A percentile compares a stretch with the other conserved stretches of the same genome.
Evolutionary conservation across 53 echinoderm and acorn worm genomes (phyloP).

Genomic region (Paelopatides confundens): DNA sequence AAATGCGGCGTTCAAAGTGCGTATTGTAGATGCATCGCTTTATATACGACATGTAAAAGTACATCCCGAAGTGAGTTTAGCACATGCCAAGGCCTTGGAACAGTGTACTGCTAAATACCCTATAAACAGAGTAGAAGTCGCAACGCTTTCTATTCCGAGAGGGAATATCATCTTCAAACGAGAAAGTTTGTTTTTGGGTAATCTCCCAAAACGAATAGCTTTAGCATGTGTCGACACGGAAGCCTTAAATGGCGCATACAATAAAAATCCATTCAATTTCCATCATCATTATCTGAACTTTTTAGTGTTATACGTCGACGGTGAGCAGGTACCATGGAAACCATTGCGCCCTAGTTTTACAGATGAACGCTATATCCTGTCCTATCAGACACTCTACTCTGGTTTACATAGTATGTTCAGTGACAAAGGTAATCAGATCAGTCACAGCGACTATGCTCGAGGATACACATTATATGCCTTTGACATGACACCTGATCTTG

Average conservation of each 20-base stretch:
- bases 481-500: no score
- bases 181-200: slow-evolving; percentile 65
- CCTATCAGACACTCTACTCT: slow-evolving; percentile 40
- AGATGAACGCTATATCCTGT: slow-evolving; percentile 33
- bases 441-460: slow-evolving; percentile 1
- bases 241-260: slow-evolving; percentile 60
- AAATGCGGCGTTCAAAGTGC: slow-evolving; percentile 43
- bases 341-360: no score
- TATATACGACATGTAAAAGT: slow-evolving; percentile 64
- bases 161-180: slow-evolving; percentile 68
- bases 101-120: slow-evolving; percentile 77
- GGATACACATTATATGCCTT: slow-evolving; percentile 32
- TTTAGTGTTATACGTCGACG: no score
- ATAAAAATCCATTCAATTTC: no score
- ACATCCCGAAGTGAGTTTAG: slow-evolving; percentile 61
- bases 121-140: slow-evolving; percentile 64
- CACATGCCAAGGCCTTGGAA: slow-evolving; percentile 73
- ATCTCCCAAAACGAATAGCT: slow-evolving; percentile 72
- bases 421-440: no score
- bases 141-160: slow-evolving; percentile 64
- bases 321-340: no score
- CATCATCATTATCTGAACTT: no score
- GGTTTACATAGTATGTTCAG: slow-evolving; percentile 16
- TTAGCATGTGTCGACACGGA: slow-evolving; percentile 62
- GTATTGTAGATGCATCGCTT: slow-evolving; percentile 57